phyloP scores from a whole-genome alignment of 2,797 vertebrate genomes.

The Typhlichthys eigenmanni region DNA sequence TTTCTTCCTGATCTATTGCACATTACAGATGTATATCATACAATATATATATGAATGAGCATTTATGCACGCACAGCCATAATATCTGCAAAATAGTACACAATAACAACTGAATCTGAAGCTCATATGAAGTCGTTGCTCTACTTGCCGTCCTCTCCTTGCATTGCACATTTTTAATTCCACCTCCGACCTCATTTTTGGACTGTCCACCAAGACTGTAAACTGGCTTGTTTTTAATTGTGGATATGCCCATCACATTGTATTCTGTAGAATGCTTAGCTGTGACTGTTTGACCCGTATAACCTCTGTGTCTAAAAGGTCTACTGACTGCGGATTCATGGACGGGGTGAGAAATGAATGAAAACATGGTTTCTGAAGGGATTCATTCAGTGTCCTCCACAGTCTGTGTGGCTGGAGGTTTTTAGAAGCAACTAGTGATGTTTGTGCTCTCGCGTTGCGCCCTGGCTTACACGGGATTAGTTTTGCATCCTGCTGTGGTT shows the following conservation, averaged over 20 bases:
- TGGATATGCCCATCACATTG: constrained; percentile 24
- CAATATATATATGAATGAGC: constrained; percentile 53
- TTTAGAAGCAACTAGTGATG: constrained; percentile 1
- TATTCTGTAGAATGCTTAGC: constrained; percentile 19
- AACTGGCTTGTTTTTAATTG: constrained; percentile 48
- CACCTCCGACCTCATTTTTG: constrained; percentile 19
- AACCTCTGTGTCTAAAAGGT: constrained; percentile 29
- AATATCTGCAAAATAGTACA: constrained; percentile 55
- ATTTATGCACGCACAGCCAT: constrained; percentile 68
- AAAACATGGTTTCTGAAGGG: not conserved
- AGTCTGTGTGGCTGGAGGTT: not conserved
- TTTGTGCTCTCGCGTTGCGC: constrained; percentile 16
- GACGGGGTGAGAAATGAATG: not conserved
- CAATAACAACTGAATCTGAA: constrained; percentile 20
- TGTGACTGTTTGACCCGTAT: not conserved
- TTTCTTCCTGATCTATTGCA: constrained; percentile 38
- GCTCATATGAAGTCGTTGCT: constrained; percentile 35
- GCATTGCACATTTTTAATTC: constrained; percentile 29
- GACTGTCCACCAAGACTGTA: constrained; percentile 61
- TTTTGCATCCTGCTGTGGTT: constrained; percentile 13
- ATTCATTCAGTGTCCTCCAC: too few species aligned
- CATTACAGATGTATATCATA: constrained; percentile 39
- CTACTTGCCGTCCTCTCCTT: constrained; percentile 47
- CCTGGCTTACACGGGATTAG: not conserved
- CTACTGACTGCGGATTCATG: constrained; percentile 27